A percentile compares a stretch with the other conserved stretches of the same genome.
These are phyloP conservation scores for Labeo calbasu DNA, from an alignment of 2,797 vertebrate genomes.

Conservation along the genomic window DNA sequence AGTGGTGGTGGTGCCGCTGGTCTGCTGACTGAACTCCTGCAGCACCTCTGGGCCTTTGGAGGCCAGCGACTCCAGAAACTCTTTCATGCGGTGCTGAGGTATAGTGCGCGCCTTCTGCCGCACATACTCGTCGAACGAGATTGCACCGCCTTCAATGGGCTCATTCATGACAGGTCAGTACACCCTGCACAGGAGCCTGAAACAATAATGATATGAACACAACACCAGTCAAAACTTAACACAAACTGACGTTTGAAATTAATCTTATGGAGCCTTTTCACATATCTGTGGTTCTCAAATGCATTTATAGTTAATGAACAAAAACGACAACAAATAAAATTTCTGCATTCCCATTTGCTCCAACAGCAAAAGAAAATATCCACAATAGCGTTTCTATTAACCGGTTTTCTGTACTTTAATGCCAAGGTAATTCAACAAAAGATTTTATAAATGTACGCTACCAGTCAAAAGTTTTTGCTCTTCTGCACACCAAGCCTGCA, in stretches of 20 bases:
- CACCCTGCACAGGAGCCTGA: conserved; percentile 57
- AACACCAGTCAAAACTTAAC: neutral
- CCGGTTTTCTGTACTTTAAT: neutral
- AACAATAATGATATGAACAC: neutral
- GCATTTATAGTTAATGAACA: neutral
- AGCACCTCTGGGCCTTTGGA: conserved; percentile 94
- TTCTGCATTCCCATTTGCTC: neutral
- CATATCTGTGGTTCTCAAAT: neutral
- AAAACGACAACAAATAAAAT: neutral
- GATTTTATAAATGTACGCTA: too few relatives aligned
- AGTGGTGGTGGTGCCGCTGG: conserved; percentile 81
- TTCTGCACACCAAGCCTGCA: too few relatives aligned
- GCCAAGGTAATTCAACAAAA: neutral
- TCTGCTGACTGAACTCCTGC: conserved; percentile 94
- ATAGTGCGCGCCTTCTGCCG: conserved; percentile 96
- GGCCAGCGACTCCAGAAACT: conserved; percentile 96
- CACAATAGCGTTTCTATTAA: neutral
- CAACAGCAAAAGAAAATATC: neutral
- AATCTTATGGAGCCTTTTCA: neutral
- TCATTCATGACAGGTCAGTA: conserved; percentile 90
- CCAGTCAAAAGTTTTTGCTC: too few relatives aligned
- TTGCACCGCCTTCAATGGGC: conserved; percentile 93
- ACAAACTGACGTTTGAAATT: neutral
- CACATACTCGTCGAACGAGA: conserved; percentile 99
- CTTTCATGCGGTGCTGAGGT: conserved; percentile 99